Evolutionary conservation across 1,140 invertebrate species (phyloP), one percentile per base, ranked within the genome.

Genomic region (Ips nitidus): DNA sequence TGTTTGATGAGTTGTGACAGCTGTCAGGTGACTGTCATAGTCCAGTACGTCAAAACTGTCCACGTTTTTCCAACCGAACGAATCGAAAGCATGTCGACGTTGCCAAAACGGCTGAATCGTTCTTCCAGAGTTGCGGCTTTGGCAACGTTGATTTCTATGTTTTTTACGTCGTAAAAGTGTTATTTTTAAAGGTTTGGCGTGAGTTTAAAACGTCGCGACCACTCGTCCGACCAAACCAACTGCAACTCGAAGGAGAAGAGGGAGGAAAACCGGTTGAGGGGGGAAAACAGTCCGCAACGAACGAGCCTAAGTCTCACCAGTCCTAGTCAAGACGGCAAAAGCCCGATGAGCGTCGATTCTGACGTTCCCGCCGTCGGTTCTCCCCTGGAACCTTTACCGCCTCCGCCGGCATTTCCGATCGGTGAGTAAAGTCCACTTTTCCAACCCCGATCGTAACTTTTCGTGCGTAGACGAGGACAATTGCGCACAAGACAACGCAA

Each of bases 171-270:
- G 22, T 22, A 22, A 22, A 22, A 22, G 22, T 22, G 22, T 22
- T 0, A 22, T 22, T 4, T 41, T 22, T 22, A 22, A 22, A 63
- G 74, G 43, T 91, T 91, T 71, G 90, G 90, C 2, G 88, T 91
- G 0, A 90, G 86, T 76, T 79, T 91, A 52, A 82, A 89, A 43
- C 88, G 89, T 53, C 81, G 89, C 6, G 89, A 90, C 71, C 84
- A 86, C 2, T 86, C 86, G 3, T 86, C 85, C 0, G 85, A 86
- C 72, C 22, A 22, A 22, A 22, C 22, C 22, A 86, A 85, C n/a
- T 86, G 85, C 71, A 85, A 83, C 67, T 84, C 82, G 72, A 81
- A 80, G 58, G 81, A 81, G 63, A 70, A 75, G 2, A 71, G 66
- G 37, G 76, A 80, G 4, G 78, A 81, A 37, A 78, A 77, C 55